These are phyloP conservation scores for Toxotes chatareus DNA, from an alignment of 2,113 vertebrate species.

Conservation along the genomic window DNA sequence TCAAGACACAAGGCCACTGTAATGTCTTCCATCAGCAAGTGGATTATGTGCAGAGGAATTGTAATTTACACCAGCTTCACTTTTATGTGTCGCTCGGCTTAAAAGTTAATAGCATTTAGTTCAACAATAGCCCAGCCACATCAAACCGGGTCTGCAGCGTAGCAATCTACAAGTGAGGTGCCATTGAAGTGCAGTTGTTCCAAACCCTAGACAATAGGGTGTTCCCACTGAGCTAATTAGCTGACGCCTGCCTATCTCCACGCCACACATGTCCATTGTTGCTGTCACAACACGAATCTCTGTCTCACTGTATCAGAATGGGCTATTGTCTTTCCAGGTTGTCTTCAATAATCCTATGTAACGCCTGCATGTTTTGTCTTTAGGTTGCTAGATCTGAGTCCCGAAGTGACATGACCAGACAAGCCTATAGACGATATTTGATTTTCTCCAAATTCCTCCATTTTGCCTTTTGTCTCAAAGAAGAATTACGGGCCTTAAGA, in stretches of 20 bases:
- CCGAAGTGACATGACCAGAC: constrained; percentile 81
- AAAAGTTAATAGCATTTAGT: constrained; percentile 87
- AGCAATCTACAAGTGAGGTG: constrained; percentile 85
- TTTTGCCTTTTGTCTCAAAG: constrained; percentile 67
- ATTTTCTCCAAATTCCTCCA: constrained; percentile 57
- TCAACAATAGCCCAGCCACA: constrained; percentile 82
- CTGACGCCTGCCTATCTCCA: constrained; percentile 83
- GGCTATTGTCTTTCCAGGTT: constrained; percentile 80
- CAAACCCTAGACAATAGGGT: constrained; percentile 77
- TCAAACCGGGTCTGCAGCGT: constrained; percentile 75
- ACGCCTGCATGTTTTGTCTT: constrained; percentile 80
- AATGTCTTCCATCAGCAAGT: constrained; percentile 86
- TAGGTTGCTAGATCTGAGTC: constrained; percentile 66
- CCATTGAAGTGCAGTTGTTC: constrained; percentile 71
- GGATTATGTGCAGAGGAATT: constrained; percentile 85
- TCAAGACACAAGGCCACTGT: constrained; percentile 86
- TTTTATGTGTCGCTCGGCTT: constrained; percentile 84
- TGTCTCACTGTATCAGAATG: constrained; percentile 66
- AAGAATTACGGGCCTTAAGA: constrained; percentile 72
- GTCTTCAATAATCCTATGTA: constrained; percentile 85
- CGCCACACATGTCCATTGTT: constrained; percentile 84
- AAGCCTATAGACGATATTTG: constrained; percentile 49
- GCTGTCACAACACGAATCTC: constrained; percentile 76
- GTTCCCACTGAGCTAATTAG: constrained; percentile 85
- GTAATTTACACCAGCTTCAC: constrained; percentile 87